Evolutionary conservation across 2,888 invertebrate genomes (phyloP).

Genomic region (Ennomos fuscantarius): DNA sequence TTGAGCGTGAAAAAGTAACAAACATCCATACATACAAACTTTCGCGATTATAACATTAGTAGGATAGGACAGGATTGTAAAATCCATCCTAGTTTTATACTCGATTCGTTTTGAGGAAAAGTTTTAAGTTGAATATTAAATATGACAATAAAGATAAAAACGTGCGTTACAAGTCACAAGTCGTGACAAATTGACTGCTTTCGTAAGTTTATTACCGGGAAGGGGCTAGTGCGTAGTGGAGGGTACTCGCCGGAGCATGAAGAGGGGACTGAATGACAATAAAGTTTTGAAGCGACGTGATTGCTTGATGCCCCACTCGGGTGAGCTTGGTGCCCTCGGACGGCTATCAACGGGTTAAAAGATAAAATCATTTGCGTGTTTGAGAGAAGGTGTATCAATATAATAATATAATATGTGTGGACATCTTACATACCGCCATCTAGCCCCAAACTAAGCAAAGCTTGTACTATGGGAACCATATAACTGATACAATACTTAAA

Average conservation of each 20-base stretch:
- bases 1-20: too few relatives aligned
- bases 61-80: too few relatives aligned
- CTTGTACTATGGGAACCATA: too few relatives aligned
- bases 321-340: conserved; percentile 26
- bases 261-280: conserved; percentile 52
- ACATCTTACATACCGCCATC: too few relatives aligned
- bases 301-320: conserved; percentile 42
- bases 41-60: too few relatives aligned
- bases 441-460: too few relatives aligned
- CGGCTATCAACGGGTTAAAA: conserved; percentile 25
- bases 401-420: too few relatives aligned
- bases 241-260: conserved; percentile 52
- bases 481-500: too few relatives aligned
- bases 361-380: conserved; percentile 20
- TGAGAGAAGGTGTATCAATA: not conserved
- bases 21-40: too few relatives aligned
- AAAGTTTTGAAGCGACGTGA: conserved; percentile 49
- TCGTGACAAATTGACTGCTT: conserved; percentile 34
- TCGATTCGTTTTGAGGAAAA: too few relatives aligned
- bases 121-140: too few relatives aligned
- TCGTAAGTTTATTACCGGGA: conserved; percentile 47
- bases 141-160: conserved; percentile 21
- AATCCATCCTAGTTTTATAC: too few relatives aligned
- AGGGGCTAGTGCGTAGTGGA: conserved; percentile 47
- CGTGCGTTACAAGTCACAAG: conserved; percentile 35